Evolutionary conservation across 2,113 vertebrate species (phyloP).

Genomic region (Thomomys bottae): DNA sequence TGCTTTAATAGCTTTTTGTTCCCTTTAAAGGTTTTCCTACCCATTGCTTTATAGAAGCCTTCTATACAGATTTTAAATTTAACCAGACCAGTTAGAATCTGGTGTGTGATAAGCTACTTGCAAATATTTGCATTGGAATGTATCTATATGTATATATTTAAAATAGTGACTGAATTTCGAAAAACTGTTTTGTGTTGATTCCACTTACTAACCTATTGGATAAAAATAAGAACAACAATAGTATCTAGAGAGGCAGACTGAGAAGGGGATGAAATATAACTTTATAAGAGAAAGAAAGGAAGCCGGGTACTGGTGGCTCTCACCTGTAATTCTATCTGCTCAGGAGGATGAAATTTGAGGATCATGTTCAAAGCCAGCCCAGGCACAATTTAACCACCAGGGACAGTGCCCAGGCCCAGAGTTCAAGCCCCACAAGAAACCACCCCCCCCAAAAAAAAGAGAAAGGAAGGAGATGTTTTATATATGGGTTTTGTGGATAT

Average conservation of each 20-base stretch:
- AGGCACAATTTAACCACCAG: too few species aligned
- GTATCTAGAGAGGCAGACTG: background rate
- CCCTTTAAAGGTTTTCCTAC: too few species aligned
- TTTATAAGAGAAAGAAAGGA: background rate
- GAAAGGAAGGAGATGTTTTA: background rate
- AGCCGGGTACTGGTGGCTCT: too few species aligned
- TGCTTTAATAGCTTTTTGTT: background rate
- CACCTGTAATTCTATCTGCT: too few species aligned
- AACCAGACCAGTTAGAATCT: background rate
- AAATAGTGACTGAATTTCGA: background rate
- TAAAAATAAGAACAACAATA: background rate
- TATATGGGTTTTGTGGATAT: background rate
- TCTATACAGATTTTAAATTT: constrained; percentile 25
- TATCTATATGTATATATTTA: background rate
- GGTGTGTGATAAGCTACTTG: background rate
- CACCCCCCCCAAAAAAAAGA: too few species aligned
- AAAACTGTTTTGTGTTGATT: constrained; percentile 29
- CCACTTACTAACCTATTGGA: background rate
- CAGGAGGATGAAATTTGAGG: too few species aligned
- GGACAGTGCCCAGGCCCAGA: too few species aligned
- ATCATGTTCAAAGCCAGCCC: too few species aligned
- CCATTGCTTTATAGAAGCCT: background rate
- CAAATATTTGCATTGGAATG: background rate
- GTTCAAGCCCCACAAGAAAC: too few species aligned
- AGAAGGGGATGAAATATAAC: background rate